Evolutionary conservation across 2,797 vertebrate genomes (phyloP).

Genomic region (Pipistrellus nathusii): DNA sequence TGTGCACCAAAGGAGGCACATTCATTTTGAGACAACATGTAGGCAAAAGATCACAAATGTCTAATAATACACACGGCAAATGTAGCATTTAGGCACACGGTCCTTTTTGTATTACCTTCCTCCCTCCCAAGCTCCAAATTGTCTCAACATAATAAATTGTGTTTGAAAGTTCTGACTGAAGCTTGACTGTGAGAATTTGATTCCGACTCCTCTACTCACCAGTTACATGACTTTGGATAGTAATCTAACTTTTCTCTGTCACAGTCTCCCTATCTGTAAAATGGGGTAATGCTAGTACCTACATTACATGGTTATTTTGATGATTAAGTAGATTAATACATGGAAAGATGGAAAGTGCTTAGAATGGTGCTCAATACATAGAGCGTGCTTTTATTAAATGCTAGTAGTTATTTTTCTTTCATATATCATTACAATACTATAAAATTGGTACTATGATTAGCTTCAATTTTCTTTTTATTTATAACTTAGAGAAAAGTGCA

Average conservation of each 20-base stretch:
- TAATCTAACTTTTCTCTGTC: not conserved
- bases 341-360: not conserved
- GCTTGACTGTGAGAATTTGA: not conserved
- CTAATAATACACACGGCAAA: not conserved
- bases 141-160: not conserved
- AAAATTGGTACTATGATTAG: not conserved
- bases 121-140: too few species aligned
- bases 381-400: not conserved
- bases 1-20: not conserved
- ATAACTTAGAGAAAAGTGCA: not conserved
- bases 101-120: not conserved
- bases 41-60: not conserved
- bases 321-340: not conserved
- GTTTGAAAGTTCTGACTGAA: conserved; percentile 21
- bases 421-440: not conserved
- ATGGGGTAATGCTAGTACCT: not conserved
- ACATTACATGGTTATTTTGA: not conserved
- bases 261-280: not conserved
- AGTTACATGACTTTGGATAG: not conserved
- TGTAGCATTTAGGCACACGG: not conserved
- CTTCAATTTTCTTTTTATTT: not conserved
- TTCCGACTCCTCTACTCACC: not conserved
- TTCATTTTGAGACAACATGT: not conserved
- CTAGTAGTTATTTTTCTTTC: conserved; percentile 4
- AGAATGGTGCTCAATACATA: not conserved